phyloP scores from a whole-genome alignment of 2,113 vertebrate genomes.

The Scatophagus argus region DNA sequence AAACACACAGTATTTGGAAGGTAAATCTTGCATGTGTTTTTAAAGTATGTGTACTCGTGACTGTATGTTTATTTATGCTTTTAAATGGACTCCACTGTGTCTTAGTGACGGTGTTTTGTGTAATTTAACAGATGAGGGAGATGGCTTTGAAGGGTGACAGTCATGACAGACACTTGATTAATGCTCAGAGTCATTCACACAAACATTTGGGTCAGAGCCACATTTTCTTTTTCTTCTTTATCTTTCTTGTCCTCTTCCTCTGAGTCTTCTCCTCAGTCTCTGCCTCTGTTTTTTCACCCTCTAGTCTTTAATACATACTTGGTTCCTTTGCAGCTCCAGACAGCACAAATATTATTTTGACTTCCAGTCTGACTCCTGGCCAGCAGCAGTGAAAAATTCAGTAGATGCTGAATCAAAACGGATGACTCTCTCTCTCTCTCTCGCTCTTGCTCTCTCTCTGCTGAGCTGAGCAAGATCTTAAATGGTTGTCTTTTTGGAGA shows the following conservation, averaged over 20 bases:
- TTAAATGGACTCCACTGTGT: background rate
- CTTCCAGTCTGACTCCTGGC: constrained; percentile 23
- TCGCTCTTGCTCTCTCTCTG: background rate
- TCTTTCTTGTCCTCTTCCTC: background rate
- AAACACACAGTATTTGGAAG: constrained; percentile 97
- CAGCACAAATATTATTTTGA: background rate
- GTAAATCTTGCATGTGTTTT: constrained; percentile 78
- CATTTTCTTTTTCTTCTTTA: background rate
- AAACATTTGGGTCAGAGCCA: background rate
- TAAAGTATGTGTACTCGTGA: background rate
- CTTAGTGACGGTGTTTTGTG: background rate
- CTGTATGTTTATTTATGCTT: background rate
- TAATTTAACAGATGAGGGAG: background rate
- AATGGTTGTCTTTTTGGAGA: constrained; percentile 25
- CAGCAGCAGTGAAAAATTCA: constrained; percentile 48
- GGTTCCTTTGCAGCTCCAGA: background rate
- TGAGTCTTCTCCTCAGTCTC: background rate
- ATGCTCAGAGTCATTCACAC: background rate
- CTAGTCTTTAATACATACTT: constrained; percentile 9
- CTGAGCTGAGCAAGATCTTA: constrained; percentile 22
- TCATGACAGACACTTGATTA: constrained; percentile 4
- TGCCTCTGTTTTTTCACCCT: background rate
- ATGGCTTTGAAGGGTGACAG: background rate
- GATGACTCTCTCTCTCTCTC: background rate
- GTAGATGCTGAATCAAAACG: constrained; percentile 21